These are phyloP conservation scores for Glomeris maerens DNA, from an alignment of 1,140 invertebrate species.

Conservation along the genomic window DNA sequence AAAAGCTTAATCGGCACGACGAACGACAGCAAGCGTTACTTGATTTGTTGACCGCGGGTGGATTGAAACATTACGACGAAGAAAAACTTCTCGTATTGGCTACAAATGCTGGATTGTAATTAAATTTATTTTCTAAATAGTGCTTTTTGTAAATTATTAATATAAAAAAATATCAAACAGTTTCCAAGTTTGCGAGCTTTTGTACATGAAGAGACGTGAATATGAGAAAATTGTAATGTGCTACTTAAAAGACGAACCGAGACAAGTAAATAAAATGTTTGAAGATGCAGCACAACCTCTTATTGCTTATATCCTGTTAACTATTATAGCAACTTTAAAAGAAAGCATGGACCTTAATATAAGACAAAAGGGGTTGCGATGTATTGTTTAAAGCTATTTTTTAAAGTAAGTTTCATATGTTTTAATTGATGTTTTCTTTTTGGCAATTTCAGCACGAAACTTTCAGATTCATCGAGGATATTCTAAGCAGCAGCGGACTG, in stretches of 20 bases:
- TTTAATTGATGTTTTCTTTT: constrained; percentile 16
- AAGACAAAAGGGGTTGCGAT: constrained; percentile 28
- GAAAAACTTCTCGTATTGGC: constrained; percentile 42
- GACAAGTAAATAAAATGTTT: constrained; percentile 34
- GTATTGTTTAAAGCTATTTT: constrained; percentile 26
- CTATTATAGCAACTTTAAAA: no score
- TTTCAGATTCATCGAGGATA: no score
- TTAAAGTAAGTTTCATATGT: constrained; percentile 13
- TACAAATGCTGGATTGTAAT: constrained; percentile 50
- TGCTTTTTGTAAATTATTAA: constrained; percentile 4
- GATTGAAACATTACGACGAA: constrained; percentile 44
- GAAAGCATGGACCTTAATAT: no score
- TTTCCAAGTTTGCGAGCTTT: constrained; percentile 44
- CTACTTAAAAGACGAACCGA: constrained; percentile 40
- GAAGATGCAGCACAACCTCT: no score
- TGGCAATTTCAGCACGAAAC: constrained; percentile 11
- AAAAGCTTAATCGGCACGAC: constrained; percentile 39
- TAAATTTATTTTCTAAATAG: constrained; percentile 14
- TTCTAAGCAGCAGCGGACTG: no score
- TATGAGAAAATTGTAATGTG: constrained; percentile 42
- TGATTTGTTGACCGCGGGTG: constrained; percentile 54
- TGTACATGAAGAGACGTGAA: constrained; percentile 41
- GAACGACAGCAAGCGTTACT: constrained; percentile 67
- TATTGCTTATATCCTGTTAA: no score
- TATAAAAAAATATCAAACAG: constrained; percentile 27